Base-by-base conservation (phyloP, 2,888 invertebrate species). In the Cephus rjabovi region DNA sequence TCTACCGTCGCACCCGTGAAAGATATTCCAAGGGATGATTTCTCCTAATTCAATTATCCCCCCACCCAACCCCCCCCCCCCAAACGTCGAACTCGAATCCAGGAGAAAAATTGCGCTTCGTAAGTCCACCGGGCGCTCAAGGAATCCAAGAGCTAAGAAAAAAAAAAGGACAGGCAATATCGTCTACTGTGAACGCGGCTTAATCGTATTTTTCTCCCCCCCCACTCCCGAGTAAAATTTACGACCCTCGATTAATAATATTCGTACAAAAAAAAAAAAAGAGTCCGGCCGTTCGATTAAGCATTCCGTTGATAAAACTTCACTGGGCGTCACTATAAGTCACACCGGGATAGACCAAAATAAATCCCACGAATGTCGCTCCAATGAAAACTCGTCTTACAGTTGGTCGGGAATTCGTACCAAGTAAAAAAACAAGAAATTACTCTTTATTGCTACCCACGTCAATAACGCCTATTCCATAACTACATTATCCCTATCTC, bases 211-310 rank as follows among this genome's bases (percentile, higher is more conserved):
- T 40, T 56, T 73, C 74, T 68, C 75, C 33, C 33, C 31, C 31
- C 31, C n/a, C n/a, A 71, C 75, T 76, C 11, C 11, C 35, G 68
- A 76, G 71, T 75, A 31, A 74, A 81, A 84, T 83, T 83, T 83
- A 84, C 82, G 74, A 79, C 82, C 81, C 76, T 77, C 79, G 79
- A 79, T 81, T 83, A 80, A 80, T 74, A 79, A 81, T 81, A 82
- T 81, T 80, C 76, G 77, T 73, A 35, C 12, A 35, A 12, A 37
- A 40, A 56, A 23, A 56, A 12, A 37, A 40, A 56, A 23, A 56
- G 15, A 15, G 56, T 56, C 2, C 56, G 9, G 2, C 23, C 56
- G 23, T 56, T 23, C 56, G 56, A 56, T 23, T 15, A 56, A 23
- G 56, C 56, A 56, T 23, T 56, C 56, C 15, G 35, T 56, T 9